Evolutionary conservation across 2,888 invertebrate genomes (phyloP).

Genomic region (Amphipoea oculea): DNA sequence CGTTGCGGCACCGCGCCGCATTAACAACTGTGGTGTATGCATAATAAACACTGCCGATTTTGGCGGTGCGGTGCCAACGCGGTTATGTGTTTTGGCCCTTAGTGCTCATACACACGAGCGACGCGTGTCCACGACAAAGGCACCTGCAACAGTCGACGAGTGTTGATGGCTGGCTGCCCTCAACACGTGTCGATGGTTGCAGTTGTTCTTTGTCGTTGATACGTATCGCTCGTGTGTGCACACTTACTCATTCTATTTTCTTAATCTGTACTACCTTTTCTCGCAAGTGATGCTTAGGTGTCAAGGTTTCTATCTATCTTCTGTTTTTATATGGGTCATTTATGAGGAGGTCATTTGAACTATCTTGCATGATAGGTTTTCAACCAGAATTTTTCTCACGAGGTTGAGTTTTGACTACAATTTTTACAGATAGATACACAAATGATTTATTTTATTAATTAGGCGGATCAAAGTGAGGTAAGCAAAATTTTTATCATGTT

Average conservation of each 20-base stretch:
- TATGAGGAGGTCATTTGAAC: background rate
- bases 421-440: background rate
- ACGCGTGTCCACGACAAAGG: too few relatives aligned
- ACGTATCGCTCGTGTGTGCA: too few relatives aligned
- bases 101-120: too few relatives aligned
- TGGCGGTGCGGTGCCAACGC: too few relatives aligned
- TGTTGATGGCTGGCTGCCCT: too few relatives aligned
- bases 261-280: background rate
- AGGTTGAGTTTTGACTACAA: background rate
- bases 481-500: constrained; percentile 7
- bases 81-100: too few relatives aligned
- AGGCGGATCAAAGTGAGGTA: constrained; percentile 21
- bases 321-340: background rate
- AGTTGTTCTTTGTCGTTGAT: too few relatives aligned
- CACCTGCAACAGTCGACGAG: too few relatives aligned
- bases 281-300: background rate
- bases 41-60: too few relatives aligned
- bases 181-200: too few relatives aligned
- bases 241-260: background rate
- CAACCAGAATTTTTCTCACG: background rate
- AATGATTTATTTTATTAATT: constrained; percentile 12
- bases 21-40: too few relatives aligned
- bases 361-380: background rate
- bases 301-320: background rate
- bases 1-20: too few relatives aligned